phyloP scores from a whole-genome alignment of 2,113 vertebrate genomes.

The Dipodomys spectabilis region DNA sequence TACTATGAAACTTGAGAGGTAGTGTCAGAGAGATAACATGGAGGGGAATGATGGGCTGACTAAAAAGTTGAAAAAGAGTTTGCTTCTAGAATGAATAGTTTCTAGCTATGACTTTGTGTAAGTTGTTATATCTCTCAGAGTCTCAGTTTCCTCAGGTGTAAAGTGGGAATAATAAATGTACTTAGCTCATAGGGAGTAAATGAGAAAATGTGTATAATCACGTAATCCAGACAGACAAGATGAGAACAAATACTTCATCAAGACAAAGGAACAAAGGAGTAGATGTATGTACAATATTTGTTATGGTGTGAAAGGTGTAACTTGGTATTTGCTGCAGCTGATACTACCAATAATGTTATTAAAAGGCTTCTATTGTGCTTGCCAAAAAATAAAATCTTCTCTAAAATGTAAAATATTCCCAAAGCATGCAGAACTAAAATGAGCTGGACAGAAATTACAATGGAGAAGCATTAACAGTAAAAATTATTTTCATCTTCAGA shows the following conservation, averaged over 20 bases:
- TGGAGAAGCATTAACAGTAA: conserved; percentile 43
- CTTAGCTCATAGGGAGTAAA: background rate
- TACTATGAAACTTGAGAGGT: background rate
- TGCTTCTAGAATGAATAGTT: background rate
- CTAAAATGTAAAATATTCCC: background rate
- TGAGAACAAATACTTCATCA: background rate
- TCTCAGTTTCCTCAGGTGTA: conserved; percentile 27
- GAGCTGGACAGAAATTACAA: conserved; percentile 45
- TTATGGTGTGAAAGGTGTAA: background rate
- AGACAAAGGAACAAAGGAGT: background rate
- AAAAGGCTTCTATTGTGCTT: conserved; percentile 5
- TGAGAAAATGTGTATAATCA: background rate
- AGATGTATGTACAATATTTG: background rate
- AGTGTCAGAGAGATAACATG: too few species aligned
- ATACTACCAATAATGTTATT: background rate
- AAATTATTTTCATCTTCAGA: conserved; percentile 65
- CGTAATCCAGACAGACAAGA: background rate
- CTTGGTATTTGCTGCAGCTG: background rate
- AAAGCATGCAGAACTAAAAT: conserved; percentile 44
- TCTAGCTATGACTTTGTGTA: background rate
- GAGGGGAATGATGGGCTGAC: too few species aligned
- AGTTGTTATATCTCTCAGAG: background rate
- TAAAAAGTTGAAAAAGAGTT: too few species aligned
- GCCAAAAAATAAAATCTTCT: background rate
- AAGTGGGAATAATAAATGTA: background rate